phyloP scores from a whole-genome alignment of 2,113 vertebrate species.

The Pterocles burchelli region DNA sequence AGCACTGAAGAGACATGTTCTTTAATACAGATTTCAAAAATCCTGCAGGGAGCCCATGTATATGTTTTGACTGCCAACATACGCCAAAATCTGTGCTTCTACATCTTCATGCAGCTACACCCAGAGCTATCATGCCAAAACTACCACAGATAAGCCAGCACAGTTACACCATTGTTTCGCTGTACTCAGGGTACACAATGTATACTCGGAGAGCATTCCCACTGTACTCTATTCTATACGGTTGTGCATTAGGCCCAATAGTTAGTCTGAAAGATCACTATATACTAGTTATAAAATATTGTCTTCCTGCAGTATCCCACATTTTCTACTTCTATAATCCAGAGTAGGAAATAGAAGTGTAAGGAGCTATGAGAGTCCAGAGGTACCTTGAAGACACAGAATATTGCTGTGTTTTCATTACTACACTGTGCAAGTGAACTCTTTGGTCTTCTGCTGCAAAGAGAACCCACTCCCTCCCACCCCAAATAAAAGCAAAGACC shows the following conservation, averaged over 20 bases:
- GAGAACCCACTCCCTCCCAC: not conserved
- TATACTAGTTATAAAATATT: not conserved
- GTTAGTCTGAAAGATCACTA: not conserved
- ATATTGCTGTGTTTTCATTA: not conserved
- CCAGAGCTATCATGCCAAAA: not conserved
- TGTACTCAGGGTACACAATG: not conserved
- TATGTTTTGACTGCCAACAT: not conserved
- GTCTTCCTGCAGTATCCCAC: not conserved
- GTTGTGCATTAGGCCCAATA: not conserved
- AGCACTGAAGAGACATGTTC: not conserved
- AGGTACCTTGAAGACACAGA: not conserved
- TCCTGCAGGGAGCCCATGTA: accelerated
- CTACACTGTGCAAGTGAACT: not conserved
- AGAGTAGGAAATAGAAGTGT: not conserved
- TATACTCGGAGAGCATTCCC: not conserved
- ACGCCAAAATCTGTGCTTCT: not conserved
- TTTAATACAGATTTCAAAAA: not conserved
- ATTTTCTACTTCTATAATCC: not conserved
- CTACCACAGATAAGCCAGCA: not conserved
- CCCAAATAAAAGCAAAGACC: not conserved
- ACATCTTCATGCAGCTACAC: not conserved
- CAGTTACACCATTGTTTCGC: not conserved
- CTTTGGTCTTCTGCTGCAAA: not conserved
- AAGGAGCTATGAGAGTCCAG: not conserved
- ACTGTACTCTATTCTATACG: not conserved